Conservation (phyloP, 2,888 invertebrate genomes). For the Aspidiotus destructor region DNA sequence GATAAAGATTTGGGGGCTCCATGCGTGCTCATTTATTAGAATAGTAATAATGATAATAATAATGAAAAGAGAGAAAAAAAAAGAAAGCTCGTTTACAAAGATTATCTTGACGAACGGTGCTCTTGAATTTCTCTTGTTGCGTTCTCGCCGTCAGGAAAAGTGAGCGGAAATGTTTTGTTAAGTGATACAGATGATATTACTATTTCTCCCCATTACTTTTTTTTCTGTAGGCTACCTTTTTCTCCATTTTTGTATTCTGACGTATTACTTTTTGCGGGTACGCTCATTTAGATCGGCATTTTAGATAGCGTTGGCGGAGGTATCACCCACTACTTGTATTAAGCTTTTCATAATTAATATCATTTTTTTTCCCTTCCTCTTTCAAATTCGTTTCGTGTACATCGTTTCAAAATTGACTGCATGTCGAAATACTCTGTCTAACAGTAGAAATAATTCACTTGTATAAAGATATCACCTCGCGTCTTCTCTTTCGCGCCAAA, state of each 20-base stretch:
- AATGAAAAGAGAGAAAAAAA: too few relatives aligned
- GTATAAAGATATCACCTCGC: too few relatives aligned
- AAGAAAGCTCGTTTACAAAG: slow-evolving; percentile 6
- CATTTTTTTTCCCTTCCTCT: not conserved
- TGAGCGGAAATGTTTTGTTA: slow-evolving; percentile 13
- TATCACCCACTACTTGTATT: slow-evolving; percentile 10
- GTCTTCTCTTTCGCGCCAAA: too few relatives aligned
- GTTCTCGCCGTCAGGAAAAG: not conserved
- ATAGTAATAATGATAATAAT: not conserved
- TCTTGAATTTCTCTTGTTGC: slow-evolving; percentile 6
- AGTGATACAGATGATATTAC: slow-evolving; percentile 9
- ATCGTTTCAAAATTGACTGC: not conserved
- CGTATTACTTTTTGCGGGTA: slow-evolving; percentile 1
- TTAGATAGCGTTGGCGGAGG: not conserved
- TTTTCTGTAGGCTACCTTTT: not conserved
- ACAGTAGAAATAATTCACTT: too few relatives aligned
- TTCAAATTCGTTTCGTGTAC: too few relatives aligned
- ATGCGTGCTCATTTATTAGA: slow-evolving; percentile 12
- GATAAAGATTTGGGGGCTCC: slow-evolving; percentile 12
- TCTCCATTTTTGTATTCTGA: slow-evolving; percentile 5
- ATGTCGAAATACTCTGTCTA: not conserved
- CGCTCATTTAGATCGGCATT: not conserved
- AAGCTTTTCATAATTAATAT: slow-evolving; percentile 15
- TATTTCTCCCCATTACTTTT: not conserved
- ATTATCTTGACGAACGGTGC: slow-evolving; percentile 17